Conservation (phyloP, 2,888 invertebrate genomes). For the Pollenia griseotomentosa region DNA sequence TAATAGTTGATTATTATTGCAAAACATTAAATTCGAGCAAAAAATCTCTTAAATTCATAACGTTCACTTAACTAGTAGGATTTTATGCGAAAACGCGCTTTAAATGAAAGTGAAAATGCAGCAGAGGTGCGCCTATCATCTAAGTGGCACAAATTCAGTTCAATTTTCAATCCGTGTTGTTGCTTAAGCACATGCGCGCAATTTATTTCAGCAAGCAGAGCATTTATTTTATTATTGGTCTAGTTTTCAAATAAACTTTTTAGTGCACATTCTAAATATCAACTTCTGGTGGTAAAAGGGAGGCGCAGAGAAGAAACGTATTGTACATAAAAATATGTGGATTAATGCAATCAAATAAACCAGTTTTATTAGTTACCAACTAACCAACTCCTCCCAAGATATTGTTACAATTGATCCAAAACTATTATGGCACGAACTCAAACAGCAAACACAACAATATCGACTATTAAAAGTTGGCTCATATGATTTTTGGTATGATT, state of each 20-base stretch:
- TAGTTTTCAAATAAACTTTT: slow-evolving; percentile 17
- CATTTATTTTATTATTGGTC: slow-evolving; percentile 6
- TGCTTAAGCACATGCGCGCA: slow-evolving; percentile 12
- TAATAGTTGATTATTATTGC: background rate
- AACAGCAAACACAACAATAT: background rate
- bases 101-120: slow-evolving; percentile 62
- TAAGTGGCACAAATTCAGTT: slow-evolving; percentile 27
- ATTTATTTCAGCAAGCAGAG: background rate
- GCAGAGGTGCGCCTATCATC: slow-evolving; percentile 33
- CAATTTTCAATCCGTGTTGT: slow-evolving; percentile 1
- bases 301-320: background rate
- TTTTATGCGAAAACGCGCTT: slow-evolving; percentile 30
- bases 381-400: slow-evolving; percentile 61
- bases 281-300: slow-evolving; percentile 1
- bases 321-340: slow-evolving; percentile 8
- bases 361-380: slow-evolving; percentile 41
- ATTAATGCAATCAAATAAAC: slow-evolving; percentile 54
- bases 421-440: slow-evolving; percentile 6
- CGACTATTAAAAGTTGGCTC: slow-evolving; percentile 1
- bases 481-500: slow-evolving; percentile 16
- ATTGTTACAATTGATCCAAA: slow-evolving; percentile 17
- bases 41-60: slow-evolving; percentile 3
- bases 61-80: background rate
- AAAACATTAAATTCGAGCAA: background rate
- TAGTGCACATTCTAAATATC: slow-evolving; percentile 24